A percentile compares a stretch with the other conserved stretches of the same genome.
Conservation (phyloP, 64 coral and sea anemone genomes). For the Stichodactyla mertensii region DNA sequence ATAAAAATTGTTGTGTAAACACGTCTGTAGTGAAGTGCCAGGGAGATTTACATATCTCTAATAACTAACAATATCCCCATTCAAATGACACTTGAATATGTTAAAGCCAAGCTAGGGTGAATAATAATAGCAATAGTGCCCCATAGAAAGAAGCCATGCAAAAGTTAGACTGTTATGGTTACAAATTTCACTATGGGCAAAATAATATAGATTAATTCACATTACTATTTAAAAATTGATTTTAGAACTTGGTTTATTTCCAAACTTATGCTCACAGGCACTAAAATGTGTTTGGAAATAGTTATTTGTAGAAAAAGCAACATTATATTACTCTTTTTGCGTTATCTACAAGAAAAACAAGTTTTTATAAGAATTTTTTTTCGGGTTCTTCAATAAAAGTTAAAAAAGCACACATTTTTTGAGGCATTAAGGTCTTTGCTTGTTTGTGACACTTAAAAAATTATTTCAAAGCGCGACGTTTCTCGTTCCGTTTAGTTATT, state of each 20-base stretch:
- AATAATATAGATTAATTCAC: not conserved
- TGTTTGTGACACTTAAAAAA: not conserved
- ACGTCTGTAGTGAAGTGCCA: not conserved
- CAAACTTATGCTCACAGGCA: not conserved
- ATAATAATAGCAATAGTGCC: not conserved
- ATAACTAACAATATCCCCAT: not conserved
- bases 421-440: not conserved
- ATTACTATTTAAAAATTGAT: not conserved
- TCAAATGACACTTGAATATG: not conserved
- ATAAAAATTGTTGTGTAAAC: not conserved
- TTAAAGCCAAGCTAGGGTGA: not conserved
- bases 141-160: not conserved
- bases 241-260: not conserved
- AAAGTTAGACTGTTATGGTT: not conserved
- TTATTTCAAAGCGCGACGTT: not conserved
- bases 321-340: not conserved
- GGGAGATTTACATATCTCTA: not conserved
- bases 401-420: not conserved
- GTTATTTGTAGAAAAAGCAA: not conserved
- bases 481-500: not conserved
- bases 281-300: not conserved
- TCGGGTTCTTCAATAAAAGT: not conserved
- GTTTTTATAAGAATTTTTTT: no score
- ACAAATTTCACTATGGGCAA: not conserved
- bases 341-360: no score